Conservation (phyloP, 2,113 vertebrate genomes). For the Pelecanus crispus region DNA sequence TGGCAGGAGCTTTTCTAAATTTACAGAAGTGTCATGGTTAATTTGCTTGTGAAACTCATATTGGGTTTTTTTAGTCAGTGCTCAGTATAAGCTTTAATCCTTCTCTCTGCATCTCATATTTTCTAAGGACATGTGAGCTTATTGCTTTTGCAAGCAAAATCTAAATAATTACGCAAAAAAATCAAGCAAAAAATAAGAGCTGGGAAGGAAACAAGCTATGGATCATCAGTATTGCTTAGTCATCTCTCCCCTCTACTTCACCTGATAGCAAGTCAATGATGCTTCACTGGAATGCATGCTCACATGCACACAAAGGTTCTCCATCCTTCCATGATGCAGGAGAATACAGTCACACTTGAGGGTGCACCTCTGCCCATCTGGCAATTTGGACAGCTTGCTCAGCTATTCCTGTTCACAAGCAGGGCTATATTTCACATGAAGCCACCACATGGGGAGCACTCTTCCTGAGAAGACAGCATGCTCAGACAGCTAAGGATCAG, state of each 20-base stretch:
- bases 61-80: background rate
- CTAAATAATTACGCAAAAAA: background rate
- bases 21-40: background rate
- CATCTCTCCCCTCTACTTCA: background rate
- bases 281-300: background rate
- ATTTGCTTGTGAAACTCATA: background rate
- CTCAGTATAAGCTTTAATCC: background rate
- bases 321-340: accelerated
- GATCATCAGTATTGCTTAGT: background rate
- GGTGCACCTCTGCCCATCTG: background rate
- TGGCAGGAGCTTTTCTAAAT: background rate
- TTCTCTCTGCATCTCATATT: background rate
- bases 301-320: background rate
- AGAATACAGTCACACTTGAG: accelerated
- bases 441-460: background rate
- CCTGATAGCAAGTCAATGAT: background rate
- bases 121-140: background rate
- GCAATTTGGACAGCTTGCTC: no score
- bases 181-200: background rate
- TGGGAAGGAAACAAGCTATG: background rate
- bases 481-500: background rate
- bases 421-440: background rate
- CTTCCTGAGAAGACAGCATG: background rate
- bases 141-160: background rate
- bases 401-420: background rate